Percentiles rank a stretch among this genome's conserved stretches.
These are phyloP conservation scores for Caenorhabditis inopinata DNA, from an alignment of 1,140 invertebrate species.

Conservation along the genomic window DNA sequence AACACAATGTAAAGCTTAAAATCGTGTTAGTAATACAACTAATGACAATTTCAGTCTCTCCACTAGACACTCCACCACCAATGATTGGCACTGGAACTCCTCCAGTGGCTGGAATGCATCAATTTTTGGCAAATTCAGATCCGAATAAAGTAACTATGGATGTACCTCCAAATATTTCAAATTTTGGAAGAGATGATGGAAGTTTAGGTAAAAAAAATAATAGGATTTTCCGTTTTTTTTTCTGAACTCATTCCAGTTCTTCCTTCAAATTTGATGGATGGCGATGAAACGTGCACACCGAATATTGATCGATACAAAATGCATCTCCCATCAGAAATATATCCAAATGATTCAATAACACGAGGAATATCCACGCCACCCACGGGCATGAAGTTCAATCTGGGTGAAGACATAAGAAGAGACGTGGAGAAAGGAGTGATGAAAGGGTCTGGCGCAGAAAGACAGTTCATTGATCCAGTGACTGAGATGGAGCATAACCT, in stretches of 20 bases:
- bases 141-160: neutral
- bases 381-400: neutral
- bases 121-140: neutral
- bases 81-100: neutral
- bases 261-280: slow-evolving; percentile 1
- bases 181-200: slow-evolving; percentile 16
- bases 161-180: neutral
- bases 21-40: neutral
- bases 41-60: slow-evolving; percentile 7
- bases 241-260: neutral
- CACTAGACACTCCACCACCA: slow-evolving; percentile 30
- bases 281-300: neutral
- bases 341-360: slow-evolving; percentile 12
- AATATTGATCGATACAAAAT: slow-evolving; percentile 11
- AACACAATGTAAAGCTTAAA: slow-evolving; percentile 23
- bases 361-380: neutral
- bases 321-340: slow-evolving; percentile 18
- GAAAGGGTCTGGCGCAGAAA: slow-evolving; percentile 9
- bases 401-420: slow-evolving; percentile 25
- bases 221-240: too few species aligned
- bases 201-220: neutral
- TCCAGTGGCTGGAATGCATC: neutral
- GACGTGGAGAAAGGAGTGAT: slow-evolving; percentile 13
- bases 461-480: neutral
- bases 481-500: neutral